A percentile compares a stretch with the other conserved stretches of the same genome.
Evolutionary conservation across 2,113 vertebrate genomes (phyloP).

Genomic region (Tragelaphus scriptus): DNA sequence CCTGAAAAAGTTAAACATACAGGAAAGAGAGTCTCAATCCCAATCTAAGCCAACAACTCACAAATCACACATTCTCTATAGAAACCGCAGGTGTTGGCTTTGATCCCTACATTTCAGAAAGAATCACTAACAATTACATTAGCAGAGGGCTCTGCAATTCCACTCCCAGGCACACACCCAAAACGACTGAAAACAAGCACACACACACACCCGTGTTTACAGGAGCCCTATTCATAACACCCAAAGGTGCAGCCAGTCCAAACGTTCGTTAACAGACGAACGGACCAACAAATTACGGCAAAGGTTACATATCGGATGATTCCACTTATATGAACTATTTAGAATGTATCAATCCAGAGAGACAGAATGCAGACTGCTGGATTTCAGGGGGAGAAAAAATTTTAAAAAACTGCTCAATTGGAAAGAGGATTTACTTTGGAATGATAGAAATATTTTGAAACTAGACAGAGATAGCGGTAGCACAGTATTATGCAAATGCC

Average conservation of each 20-base stretch:
- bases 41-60: slow-evolving; percentile 30
- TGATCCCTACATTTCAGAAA: background rate
- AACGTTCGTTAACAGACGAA: background rate
- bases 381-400: background rate
- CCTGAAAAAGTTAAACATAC: slow-evolving; percentile 40
- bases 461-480: background rate
- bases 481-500: background rate
- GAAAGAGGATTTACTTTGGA: background rate
- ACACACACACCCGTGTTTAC: background rate
- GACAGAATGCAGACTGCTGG: background rate
- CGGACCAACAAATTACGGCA: background rate
- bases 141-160: background rate
- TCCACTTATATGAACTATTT: background rate
- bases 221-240: background rate
- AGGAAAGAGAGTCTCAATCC: slow-evolving; percentile 38
- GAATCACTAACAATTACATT: background rate
- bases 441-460: background rate
- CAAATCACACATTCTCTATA: background rate
- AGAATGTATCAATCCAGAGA: background rate
- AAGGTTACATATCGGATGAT: background rate
- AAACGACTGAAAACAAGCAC: background rate
- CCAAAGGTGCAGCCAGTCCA: background rate
- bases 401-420: background rate
- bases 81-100: background rate
- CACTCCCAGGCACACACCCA: background rate